Base-by-base conservation (phyloP, 2,888 invertebrate species). In the Hoplodrina blanda region DNA sequence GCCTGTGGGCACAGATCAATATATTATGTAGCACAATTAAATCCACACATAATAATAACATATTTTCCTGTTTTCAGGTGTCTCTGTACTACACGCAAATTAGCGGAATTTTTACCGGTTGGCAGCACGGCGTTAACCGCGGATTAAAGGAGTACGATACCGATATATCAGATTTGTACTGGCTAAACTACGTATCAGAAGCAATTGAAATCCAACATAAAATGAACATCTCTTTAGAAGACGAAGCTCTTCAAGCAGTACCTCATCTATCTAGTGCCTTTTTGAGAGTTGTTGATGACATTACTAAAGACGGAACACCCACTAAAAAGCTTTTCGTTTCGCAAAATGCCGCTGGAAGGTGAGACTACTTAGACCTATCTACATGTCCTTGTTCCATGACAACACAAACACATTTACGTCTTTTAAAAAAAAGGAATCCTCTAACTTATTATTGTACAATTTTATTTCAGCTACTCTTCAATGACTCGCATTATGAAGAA, bases 401-500 rank as follows among this genome's bases (percentile, higher is more conserved):
- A 25, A 8, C n/a, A 37, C 2, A 7, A 50, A 37, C n/a, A 10
- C 2, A 41, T 49, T 11, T 17, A 3, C 8, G 11, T 0, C 2
- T 13, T 53, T 3, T 25, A 33, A 33, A 33, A 55, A n/a, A 25
- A 4, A 30, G 41, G 30, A 53, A 13, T 5, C 10, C 11, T 19
- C 37, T 17, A n/a, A 33, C 15, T 6, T 30, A 17, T 17, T 66
- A 11, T n/a, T 4, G 15, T 19, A 33, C n/a, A 0, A 20, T 61
- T 71, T 50, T 10, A 49, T 82, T 86, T 37, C 88, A 97, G 97
- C 76, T 98, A 98, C 89, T 96, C 97, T 46, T 97, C 97, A 78
- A 99, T 99, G 99, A 96, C 98, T 73, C 96, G 98, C 69, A 97
- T 99, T 49, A 95, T 98, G 87, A 99, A 99, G 91, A 97, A 97